Percentiles rank a stretch among this genome's conserved stretches.
Conservation (phyloP, 2,113 vertebrate genomes). For the Pseudorhombus dupliciocellatus region DNA sequence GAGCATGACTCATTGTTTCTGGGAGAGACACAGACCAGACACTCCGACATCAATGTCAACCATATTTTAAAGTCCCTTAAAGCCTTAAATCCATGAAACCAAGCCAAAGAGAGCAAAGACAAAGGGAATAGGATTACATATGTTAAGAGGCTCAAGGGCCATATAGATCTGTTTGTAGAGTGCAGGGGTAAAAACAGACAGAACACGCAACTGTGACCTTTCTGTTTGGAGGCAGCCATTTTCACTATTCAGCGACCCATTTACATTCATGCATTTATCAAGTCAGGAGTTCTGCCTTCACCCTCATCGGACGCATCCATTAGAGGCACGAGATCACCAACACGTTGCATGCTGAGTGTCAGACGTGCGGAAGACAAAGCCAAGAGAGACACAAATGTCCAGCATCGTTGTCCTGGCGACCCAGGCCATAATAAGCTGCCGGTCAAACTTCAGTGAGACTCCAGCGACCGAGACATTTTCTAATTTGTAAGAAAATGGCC, state of each 20-base stretch:
- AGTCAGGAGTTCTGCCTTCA: slow-evolving; percentile 2
- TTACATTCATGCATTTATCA: slow-evolving; percentile 15
- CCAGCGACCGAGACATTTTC: no score
- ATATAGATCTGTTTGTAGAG: neutral
- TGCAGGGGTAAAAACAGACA: neutral
- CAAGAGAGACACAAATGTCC: no score
- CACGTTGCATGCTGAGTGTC: no score
- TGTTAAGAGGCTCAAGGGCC: slow-evolving; percentile 5
- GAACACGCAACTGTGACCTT: slow-evolving; percentile 1
- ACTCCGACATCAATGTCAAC: neutral
- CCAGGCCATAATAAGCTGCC: no score
- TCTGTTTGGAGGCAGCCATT: neutral
- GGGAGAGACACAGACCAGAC: slow-evolving; percentile 1
- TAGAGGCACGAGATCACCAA: no score
- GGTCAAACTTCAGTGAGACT: no score
- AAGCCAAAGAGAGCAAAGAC: slow-evolving; percentile 1
- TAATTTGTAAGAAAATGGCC: no score
- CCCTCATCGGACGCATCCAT: neutral
- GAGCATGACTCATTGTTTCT: slow-evolving; percentile 22
- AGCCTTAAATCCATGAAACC: neutral
- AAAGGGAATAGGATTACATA: slow-evolving; percentile 10
- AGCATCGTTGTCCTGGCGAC: no score
- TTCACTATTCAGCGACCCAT: slow-evolving; percentile 10
- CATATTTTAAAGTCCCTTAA: neutral
- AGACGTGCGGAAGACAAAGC: no score